Conservation (phyloP, 2,797 vertebrate species). For the Euphonia xanthogaster region DNA sequence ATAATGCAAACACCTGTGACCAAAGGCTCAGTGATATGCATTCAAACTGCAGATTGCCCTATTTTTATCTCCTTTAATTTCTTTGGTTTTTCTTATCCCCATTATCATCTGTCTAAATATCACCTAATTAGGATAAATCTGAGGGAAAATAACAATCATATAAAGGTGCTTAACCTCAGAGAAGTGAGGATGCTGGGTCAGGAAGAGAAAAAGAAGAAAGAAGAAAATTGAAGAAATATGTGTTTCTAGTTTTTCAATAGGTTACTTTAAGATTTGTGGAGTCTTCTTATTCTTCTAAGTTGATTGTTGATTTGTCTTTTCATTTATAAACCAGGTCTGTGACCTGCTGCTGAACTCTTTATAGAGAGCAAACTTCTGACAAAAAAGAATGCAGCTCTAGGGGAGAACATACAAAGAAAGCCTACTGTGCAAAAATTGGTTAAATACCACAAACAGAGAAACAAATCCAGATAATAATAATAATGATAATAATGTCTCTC, state of each 20-base stretch:
- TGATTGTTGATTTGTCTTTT: background rate
- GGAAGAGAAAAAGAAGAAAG: background rate
- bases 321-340: background rate
- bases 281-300: background rate
- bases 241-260: background rate
- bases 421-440: slow-evolving; percentile 14
- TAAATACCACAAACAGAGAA: background rate
- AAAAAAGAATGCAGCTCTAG: slow-evolving; percentile 9
- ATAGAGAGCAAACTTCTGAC: background rate
- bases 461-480: background rate
- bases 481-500: background rate
- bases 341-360: background rate
- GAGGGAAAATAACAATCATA: background rate
- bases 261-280: background rate
- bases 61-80: background rate
- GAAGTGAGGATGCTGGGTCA: background rate
- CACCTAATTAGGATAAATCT: background rate
- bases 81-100: background rate
- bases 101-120: background rate
- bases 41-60: background rate
- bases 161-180: background rate
- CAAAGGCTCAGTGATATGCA: accelerated
- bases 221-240: background rate
- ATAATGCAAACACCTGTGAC: background rate
- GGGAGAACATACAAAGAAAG: background rate